Conservation (phyloP, 2,888 invertebrate genomes). For the Scelioninae gen. 1 region DNA sequence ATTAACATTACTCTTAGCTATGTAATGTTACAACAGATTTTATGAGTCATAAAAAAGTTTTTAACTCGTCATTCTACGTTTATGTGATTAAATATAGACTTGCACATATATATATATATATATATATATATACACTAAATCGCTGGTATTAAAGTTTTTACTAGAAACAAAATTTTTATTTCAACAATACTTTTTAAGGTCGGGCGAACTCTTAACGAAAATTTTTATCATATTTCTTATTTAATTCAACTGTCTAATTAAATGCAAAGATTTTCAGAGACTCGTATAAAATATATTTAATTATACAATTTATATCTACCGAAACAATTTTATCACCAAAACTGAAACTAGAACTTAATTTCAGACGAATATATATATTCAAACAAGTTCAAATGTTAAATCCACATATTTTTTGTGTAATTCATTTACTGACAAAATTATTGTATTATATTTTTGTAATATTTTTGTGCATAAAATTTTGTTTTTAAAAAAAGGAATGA, state of each 20-base stretch:
- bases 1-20: slow-evolving; percentile 17
- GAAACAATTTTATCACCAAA: too few species aligned
- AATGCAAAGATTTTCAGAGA: slow-evolving; percentile 7
- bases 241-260: slow-evolving; percentile 7
- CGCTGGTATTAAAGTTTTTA: slow-evolving; percentile 19
- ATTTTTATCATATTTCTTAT: slow-evolving; percentile 22
- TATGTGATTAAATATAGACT: slow-evolving; percentile 45
- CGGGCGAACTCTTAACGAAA: neutral
- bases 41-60: slow-evolving; percentile 43
- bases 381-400: too few species aligned
- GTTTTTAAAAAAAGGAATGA: neutral
- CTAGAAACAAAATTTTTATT: slow-evolving; percentile 18
- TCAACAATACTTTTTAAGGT: slow-evolving; percentile 30
- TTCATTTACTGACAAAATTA: too few species aligned
- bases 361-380: too few species aligned
- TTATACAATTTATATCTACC: neutral
- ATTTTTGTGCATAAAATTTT: neutral
- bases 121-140: neutral
- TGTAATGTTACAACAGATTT: slow-evolving; percentile 36
- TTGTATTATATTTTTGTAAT: too few species aligned
- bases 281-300: slow-evolving; percentile 18
- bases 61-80: slow-evolving; percentile 42
- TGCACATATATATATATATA: slow-evolving; percentile 5
- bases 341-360: too few species aligned
- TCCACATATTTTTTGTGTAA: too few species aligned